Evolutionary conservation across 2,888 invertebrate species (phyloP).

Genomic region (Lathronympha strigana): DNA sequence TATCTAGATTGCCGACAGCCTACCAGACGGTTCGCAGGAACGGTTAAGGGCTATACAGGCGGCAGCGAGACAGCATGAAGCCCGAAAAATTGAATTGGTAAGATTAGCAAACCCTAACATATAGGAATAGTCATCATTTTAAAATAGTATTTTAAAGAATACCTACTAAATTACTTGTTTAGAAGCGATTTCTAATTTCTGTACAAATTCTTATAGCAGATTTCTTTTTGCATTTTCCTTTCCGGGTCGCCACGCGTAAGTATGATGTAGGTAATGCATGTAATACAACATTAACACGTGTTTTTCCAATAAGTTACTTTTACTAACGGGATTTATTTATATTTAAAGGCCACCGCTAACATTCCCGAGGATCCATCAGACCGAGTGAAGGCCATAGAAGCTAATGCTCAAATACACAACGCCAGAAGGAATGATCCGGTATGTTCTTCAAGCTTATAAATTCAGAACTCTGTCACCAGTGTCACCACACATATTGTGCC

Average conservation of each 20-base stretch:
- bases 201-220: too few relatives aligned
- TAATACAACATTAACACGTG: too few relatives aligned
- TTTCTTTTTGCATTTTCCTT: too few relatives aligned
- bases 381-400: conserved; percentile 17
- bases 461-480: too few relatives aligned
- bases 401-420: conserved; percentile 14
- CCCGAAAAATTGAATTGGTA: conserved; percentile 13
- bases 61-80: conserved; percentile 14
- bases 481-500: too few relatives aligned
- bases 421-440: conserved; percentile 13
- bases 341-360: conserved; percentile 14
- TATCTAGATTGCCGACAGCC: conserved; percentile 5
- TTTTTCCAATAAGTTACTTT: too few relatives aligned
- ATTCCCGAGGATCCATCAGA: conserved; percentile 1
- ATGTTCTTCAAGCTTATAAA: neutral
- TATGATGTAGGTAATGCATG: too few relatives aligned
- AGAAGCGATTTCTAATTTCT: too few relatives aligned
- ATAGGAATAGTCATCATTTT: too few relatives aligned
- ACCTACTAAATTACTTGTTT: too few relatives aligned
- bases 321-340: neutral
- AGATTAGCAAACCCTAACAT: neutral
- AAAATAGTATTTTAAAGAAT: too few relatives aligned
- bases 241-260: too few relatives aligned
- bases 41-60: conserved; percentile 17
- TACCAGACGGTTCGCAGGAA: conserved; percentile 9